phyloP scores from a whole-genome alignment of 2,888 invertebrate genomes.

The Drosophila anceps region DNA sequence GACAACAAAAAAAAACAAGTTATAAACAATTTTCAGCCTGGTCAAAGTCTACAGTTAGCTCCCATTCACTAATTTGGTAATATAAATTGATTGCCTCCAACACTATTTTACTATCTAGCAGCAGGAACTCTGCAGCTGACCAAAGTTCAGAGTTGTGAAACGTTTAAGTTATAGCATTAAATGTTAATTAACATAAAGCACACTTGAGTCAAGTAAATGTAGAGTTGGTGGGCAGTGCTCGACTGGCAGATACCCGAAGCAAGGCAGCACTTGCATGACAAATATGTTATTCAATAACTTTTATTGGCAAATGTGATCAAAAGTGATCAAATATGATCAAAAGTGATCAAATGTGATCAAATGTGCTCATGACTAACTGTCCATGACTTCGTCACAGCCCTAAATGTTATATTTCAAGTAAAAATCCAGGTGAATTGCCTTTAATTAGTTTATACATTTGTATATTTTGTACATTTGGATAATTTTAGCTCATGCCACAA shows the following conservation, averaged over 20 bases:
- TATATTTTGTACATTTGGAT: no score
- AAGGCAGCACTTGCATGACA: not conserved
- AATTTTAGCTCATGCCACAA: not conserved
- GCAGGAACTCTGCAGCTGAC: no score
- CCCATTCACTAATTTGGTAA: not conserved
- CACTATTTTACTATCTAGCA: no score
- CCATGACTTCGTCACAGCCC: no score
- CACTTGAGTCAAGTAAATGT: not conserved
- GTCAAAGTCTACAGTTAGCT: constrained; percentile 31
- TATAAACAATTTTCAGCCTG: constrained; percentile 1
- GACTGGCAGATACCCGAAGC: not conserved
- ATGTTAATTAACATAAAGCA: not conserved
- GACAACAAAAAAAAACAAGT: not conserved
- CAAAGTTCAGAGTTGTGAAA: not conserved
- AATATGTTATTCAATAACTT: not conserved
- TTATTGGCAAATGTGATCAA: not conserved
- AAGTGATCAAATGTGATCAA: no score
- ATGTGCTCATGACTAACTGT: no score
- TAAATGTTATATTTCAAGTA: not conserved
- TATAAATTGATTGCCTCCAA: no score
- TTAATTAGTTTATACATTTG: not conserved
- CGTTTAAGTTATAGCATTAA: not conserved
- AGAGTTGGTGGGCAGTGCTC: not conserved
- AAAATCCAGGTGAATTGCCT: not conserved
- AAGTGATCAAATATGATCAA: no score